These are phyloP conservation scores for Caenorhabditis japonica DNA, from an alignment of 2,888 invertebrate species.

Conservation along the genomic window DNA sequence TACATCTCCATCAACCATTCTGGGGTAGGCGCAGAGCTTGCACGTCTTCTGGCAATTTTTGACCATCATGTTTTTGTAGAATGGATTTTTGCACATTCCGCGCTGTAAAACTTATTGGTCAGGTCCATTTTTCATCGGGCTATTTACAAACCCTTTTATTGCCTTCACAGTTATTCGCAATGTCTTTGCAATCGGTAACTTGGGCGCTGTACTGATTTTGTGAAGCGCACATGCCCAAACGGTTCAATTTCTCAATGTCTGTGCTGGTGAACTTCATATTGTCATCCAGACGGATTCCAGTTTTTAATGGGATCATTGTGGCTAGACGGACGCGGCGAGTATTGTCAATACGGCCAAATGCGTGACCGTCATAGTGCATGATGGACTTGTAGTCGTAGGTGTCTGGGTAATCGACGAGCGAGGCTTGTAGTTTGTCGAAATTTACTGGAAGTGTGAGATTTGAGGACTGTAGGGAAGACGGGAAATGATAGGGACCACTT, in stretches of 20 bases:
- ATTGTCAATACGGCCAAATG: slow-evolving; percentile 67
- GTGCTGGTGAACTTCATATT: slow-evolving; percentile 62
- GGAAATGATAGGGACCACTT: too few relatives aligned
- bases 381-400: slow-evolving; percentile 68
- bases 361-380: slow-evolving; percentile 73
- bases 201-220: slow-evolving; percentile 10
- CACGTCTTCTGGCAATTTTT: slow-evolving; percentile 53
- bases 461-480: too few relatives aligned
- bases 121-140: background rate
- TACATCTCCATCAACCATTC: slow-evolving; percentile 35
- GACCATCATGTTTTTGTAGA: slow-evolving; percentile 51
- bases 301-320: slow-evolving; percentile 71
- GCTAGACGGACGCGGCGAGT: slow-evolving; percentile 57
- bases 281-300: slow-evolving; percentile 56
- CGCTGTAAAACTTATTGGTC: slow-evolving; percentile 21
- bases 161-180: slow-evolving; percentile 40
- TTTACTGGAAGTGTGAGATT: slow-evolving; percentile 57
- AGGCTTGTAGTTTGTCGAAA: slow-evolving; percentile 63
- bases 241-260: slow-evolving; percentile 63
- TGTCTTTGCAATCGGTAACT: slow-evolving; percentile 26
- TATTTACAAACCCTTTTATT: slow-evolving; percentile 12
- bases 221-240: slow-evolving; percentile 38
- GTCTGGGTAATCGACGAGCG: slow-evolving; percentile 62
- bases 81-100: slow-evolving; percentile 53
- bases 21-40: slow-evolving; percentile 36